Evolutionary conservation across 1,140 invertebrate species (phyloP).

Genomic region (Bombus cullumanus): DNA sequence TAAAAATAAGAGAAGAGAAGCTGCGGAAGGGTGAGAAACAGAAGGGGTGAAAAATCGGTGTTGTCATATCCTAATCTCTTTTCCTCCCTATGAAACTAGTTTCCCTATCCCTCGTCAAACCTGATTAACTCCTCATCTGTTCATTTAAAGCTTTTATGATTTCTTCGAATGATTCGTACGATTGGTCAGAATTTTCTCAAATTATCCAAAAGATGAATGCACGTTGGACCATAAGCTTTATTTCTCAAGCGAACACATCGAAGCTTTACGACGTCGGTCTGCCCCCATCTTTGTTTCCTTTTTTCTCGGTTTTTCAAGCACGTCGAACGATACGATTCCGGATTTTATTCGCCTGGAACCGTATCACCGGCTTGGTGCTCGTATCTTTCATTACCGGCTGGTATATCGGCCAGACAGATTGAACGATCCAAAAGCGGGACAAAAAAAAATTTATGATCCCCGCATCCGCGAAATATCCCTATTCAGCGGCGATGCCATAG

Average conservation of each 20-base stretch:
- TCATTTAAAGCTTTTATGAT: background rate
- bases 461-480: slow-evolving; percentile 19
- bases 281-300: background rate
- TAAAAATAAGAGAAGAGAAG: slow-evolving; percentile 4
- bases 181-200: background rate
- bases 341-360: background rate
- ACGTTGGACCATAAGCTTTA: background rate
- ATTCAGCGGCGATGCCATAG: slow-evolving; percentile 29
- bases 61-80: slow-evolving; percentile 3
- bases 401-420: slow-evolving; percentile 36
- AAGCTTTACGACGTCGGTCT: background rate
- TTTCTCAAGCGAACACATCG: background rate
- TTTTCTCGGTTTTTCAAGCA: background rate
- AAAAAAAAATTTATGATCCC: slow-evolving; percentile 60
- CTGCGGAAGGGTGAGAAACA: background rate
- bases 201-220: background rate
- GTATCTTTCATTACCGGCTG: slow-evolving; percentile 26
- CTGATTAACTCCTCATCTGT: background rate
- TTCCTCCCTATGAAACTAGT: background rate
- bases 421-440: slow-evolving; percentile 30
- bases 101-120: background rate
- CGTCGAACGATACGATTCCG: background rate
- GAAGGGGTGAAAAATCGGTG: background rate
- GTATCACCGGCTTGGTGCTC: background rate
- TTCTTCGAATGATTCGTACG: background rate